These are phyloP conservation scores for Suncus etruscus DNA, from an alignment of 2,113 vertebrate genomes.

Conservation along the genomic window DNA sequence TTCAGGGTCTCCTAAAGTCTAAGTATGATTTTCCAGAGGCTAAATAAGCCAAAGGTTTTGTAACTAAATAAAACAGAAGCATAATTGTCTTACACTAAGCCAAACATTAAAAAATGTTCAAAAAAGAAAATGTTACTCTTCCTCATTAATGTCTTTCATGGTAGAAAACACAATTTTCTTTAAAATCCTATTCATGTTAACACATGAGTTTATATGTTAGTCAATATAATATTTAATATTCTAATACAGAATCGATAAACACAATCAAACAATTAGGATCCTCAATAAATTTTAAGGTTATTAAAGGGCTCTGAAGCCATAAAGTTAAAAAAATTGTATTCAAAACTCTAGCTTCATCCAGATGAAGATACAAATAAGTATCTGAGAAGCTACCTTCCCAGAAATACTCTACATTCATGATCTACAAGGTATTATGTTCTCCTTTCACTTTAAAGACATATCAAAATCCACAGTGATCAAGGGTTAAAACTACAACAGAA, in stretches of 20 bases:
- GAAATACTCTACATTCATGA: neutral
- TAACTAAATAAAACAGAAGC: conserved; percentile 1
- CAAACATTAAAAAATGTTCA: conserved; percentile 43
- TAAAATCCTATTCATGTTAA: conserved; percentile 37
- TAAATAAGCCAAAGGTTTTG: neutral
- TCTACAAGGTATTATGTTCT: neutral
- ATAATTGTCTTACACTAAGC: neutral
- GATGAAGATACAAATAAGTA: neutral
- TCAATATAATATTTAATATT: neutral
- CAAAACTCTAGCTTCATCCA: conserved; percentile 30
- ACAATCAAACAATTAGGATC: neutral
- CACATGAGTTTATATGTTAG: conserved; percentile 9
- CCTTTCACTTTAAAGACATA: conserved; percentile 14
- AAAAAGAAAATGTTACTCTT: conserved; percentile 28
- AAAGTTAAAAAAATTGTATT: conserved; percentile 53
- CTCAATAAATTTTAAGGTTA: conserved; percentile 50
- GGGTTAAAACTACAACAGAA: neutral
- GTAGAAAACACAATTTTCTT: conserved; percentile 58
- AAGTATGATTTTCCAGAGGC: neutral
- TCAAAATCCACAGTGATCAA: neutral
- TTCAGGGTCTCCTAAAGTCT: neutral
- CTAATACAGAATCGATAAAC: conserved; percentile 28
- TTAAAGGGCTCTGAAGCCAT: neutral
- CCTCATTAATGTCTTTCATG: neutral
- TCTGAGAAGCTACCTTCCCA: conserved; percentile 4